phyloP scores from a whole-genome alignment of 2,888 invertebrate species.

The Erebia ligea region DNA sequence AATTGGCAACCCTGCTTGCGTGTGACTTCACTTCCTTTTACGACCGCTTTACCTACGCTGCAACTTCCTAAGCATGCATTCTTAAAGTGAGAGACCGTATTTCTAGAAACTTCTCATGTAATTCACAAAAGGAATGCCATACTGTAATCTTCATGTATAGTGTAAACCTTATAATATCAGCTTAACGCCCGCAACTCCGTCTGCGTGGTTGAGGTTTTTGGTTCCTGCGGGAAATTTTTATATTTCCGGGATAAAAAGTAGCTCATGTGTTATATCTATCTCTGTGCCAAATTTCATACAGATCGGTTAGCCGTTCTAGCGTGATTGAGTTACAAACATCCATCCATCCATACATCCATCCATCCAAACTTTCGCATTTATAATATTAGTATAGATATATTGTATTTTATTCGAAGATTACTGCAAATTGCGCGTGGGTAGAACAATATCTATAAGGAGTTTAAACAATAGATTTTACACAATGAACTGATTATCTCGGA shows the following conservation, averaged over 20 bases:
- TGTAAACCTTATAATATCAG: neutral
- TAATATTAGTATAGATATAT: neutral
- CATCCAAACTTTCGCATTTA: no score
- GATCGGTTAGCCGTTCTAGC: no score
- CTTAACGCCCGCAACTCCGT: neutral
- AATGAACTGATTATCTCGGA: conserved; percentile 43
- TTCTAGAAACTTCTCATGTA: conserved; percentile 10
- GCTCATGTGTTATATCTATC: no score
- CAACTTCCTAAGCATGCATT: conserved; percentile 30
- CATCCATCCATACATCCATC: no score
- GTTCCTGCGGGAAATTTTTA: no score
- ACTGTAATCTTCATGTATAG: conserved; percentile 3
- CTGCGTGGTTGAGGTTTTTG: neutral
- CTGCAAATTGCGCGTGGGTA: conserved; percentile 33
- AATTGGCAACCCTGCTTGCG: conserved; percentile 35
- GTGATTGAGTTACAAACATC: no score
- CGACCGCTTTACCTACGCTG: conserved; percentile 24
- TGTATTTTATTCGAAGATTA: neutral
- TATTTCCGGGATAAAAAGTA: neutral
- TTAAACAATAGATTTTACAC: conserved; percentile 35
- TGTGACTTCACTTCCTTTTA: conserved; percentile 47
- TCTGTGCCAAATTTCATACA: no score
- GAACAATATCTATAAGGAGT: conserved; percentile 25
- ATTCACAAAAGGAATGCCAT: conserved; percentile 20
- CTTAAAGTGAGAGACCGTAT: conserved; percentile 25